Evolutionary conservation across 1,140 invertebrate species (phyloP), one percentile per base, ranked within the genome.

Genomic region (Macrobrachium nipponense): DNA sequence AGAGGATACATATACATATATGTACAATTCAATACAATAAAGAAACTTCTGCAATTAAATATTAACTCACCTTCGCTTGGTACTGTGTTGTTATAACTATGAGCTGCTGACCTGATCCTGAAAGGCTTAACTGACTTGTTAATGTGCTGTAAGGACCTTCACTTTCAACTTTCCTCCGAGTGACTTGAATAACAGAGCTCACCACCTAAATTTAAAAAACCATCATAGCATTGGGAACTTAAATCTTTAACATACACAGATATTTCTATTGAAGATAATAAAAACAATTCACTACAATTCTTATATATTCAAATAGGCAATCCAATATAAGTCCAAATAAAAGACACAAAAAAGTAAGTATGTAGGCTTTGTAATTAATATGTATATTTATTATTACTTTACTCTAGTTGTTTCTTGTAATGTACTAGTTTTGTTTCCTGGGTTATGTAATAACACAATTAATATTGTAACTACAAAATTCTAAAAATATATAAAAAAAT

Each of bases 71-170:
- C 77, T 86, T 86, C 5, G 84, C 84, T 18, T 86, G 84, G 43
- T 80, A 68, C 11, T 80, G 66, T 72, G 77, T 86, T 66, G 84
- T 86, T 66, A 86, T 80, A 70, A 86, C 17, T 3, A 86, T 44
- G 27, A 86, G 77, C 6, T 79, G 66, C n/a, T 11, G 59, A 36
- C 79, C 62, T 18, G n/a, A 36, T 20, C 76, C 61, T 10, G 64
- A 27, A 20, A 85, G 58, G 14, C 15, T 85, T 20, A 85, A 18
- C 15, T 58, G 51, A 36, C 83, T 75, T n/a, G 51, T 70, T 43
- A 85, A 51, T 12, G 64, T 85, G 62, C 64, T 79, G 64, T 85
- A 85, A 3, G 83, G 83, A 7, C 83, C 83, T 44, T 27, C 58
- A 18, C 76, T 85, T 27, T 62, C 62, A 23, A 85, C 83, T 7